Evolutionary conservation across 2,888 invertebrate species (phyloP).

Genomic region (Heliconius ethilla): DNA sequence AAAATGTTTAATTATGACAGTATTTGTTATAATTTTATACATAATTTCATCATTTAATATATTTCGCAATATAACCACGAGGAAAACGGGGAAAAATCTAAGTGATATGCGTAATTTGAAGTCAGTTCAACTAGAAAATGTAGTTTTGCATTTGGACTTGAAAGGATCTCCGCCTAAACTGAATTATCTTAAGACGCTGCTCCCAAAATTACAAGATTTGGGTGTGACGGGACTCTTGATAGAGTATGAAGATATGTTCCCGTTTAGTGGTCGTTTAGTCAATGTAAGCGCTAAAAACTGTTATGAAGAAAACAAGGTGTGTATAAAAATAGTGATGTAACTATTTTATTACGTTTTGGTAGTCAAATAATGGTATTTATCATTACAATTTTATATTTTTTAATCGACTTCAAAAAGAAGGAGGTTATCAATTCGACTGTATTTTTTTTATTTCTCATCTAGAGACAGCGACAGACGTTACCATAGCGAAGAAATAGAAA

Average conservation of each 20-base stretch:
- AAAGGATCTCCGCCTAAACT: slow-evolving; percentile 91
- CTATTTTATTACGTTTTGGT: too few species aligned
- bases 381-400: too few species aligned
- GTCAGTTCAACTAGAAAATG: slow-evolving; percentile 63
- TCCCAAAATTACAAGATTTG: slow-evolving; percentile 82
- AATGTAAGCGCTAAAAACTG: slow-evolving; percentile 84
- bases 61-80: background rate
- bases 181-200: slow-evolving; percentile 81
- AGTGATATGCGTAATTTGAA: slow-evolving; percentile 6
- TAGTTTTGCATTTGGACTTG: slow-evolving; percentile 91
- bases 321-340: background rate
- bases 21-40: slow-evolving; percentile 24
- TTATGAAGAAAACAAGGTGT: slow-evolving; percentile 76
- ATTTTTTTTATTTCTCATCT: too few species aligned
- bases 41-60: slow-evolving; percentile 26
- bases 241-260: slow-evolving; percentile 95
- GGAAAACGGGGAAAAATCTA: slow-evolving; percentile 22
- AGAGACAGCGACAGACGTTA: too few species aligned
- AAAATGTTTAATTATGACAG: slow-evolving; percentile 24
- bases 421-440: too few species aligned
- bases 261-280: slow-evolving; percentile 83
- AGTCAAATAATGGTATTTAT: too few species aligned
- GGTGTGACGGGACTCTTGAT: slow-evolving; percentile 90
- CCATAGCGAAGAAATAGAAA: too few species aligned
- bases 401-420: too few species aligned